Base-by-base conservation (phyloP, 2,888 invertebrate species). In the Synanthedon andrenaeformis region DNA sequence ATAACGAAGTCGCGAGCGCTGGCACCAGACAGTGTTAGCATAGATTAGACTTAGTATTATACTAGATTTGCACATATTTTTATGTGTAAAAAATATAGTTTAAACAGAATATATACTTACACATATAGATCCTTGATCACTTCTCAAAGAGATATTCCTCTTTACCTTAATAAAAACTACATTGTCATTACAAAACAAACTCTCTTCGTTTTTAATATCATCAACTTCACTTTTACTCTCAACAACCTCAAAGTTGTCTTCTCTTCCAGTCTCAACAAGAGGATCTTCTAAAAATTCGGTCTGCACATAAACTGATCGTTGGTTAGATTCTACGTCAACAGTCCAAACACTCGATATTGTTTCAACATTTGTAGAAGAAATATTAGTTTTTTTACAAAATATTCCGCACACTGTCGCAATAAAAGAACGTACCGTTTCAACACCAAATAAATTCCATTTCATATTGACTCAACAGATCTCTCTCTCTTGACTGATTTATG, bases 271-370 rank as follows among this genome's bases (percentile, higher is more conserved):
- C n/a, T 45, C 45, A 13, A 45, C 13, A 13, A 45, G 8, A 42
- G 4, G n/a, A 45, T 14, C 45, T 14, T 13, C 17, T 17, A 12
- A n/a, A 23, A 11, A 13, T 8, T 52, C 54, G 35, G 54, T 54
- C 48, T 55, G 57, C 8, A 64, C 61, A 53, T 51, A 41, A 53
- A 62, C 59, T 4, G 62, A 58, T 54, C 56, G 51, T 57, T 6
- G 50, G 55, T 52, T 53, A 23, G 19, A 49, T 12, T 49, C 19
- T 10, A 2, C 58, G 41, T 52, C 53, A 51, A 51, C 54, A 49
- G 58, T 61, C 70, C 70, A 69, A 54, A 61, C 55, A 59, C 66
- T 64, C 0, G 67, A 60, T 10, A 72, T 57, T n/a, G 70, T 70
- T 23, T 70, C 64, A 11, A 58, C 56, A 45, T 69, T 61, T 4